Base-by-base conservation (phyloP, 2,888 invertebrate genomes). In the Calameuta pallipes region DNA sequence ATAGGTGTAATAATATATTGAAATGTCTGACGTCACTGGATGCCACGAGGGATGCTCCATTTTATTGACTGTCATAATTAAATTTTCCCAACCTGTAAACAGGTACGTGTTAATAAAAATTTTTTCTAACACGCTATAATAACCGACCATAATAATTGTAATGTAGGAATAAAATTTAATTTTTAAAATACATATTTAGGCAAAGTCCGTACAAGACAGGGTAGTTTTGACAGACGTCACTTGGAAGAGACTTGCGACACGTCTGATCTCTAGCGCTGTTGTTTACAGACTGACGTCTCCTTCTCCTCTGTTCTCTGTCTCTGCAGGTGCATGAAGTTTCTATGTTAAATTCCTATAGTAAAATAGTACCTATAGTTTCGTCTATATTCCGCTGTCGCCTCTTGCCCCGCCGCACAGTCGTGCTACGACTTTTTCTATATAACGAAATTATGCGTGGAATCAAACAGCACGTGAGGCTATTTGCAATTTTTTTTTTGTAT, bases 21-120 rank as follows among this genome's bases (percentile, higher is more conserved):
- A 56, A 76, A 71, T 71, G 31, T n/a, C 71, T 33, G 71, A 33
- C 33, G 71, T 71, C 31, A 71, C 31, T 71, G 71, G 12, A 71
- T 71, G 71, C 71, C 71, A 33, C 71, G 41, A 71, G 82, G 82
- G 79, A 76, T 80, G 78, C 81, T 79, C 80, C 79, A 80, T 82
- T 81, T 80, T 85, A 87, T 87, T 82, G 87, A 87, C 87, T 87
- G 84, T 82, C 23, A 56, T 56, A 56, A 56, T 56, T 23, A 56
- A 56, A 56, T 56, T 56, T 56, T 56, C 23, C 41, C 23, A 15
- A 56, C 23, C 41, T 56, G 41, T 23, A 15, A 4, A 6, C 41
- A 41, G 41, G 41, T 41, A 15, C 41, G 41, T 6, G 2, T 23
- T 41, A 23, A 41, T 56, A 9, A 56, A 41, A 41, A 23, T 15